Base-by-base conservation (phyloP, 2,113 vertebrate species). In the Damaliscus lunatus region DNA sequence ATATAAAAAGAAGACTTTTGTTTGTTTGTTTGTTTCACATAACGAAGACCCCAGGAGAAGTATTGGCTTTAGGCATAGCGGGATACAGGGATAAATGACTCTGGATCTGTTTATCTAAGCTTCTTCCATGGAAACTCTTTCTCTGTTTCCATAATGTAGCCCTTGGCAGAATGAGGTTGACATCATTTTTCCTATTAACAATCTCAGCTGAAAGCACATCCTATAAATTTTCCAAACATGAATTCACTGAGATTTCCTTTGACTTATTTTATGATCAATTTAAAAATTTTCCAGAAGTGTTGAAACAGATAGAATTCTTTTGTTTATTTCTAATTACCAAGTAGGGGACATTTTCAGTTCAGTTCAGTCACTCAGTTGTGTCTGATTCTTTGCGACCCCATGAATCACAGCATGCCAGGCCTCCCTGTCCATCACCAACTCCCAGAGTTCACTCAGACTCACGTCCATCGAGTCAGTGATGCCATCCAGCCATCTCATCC, bases 231-330 rank as follows among this genome's bases (percentile, higher is more conserved):
- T 80, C 21, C 62, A 71, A 84, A 89, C 43, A 87, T 33, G 33
- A 95, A 89, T 55, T 91, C n/a, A 55, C 3, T 83, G 29, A 57
- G 25, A 90, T 87, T 92, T 95, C 29, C 62, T 85, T 93, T 67
- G 31, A 88, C 16, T 43, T 60, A 67, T 31, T 71, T 55, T 36
- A 62, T 55, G 88, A 57, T 52, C 40, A 33, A 50, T 64, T 94
- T 60, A 5, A 55, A 94, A 92, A 85, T n/a, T 92, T 87, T 90
- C n/a, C 27, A 9, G 6, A 92, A 83, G 15, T 71, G 5, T n/a
- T 48, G 33, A 71, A 87, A 90, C 67, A 59, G 14, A 83, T 3
- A 62, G 59, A 80, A 94, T 80, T 71, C n/a, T 77, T 91, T 80
- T 52, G 16, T 71, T 85, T 90, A 19, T 81, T 81, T 81, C 29